These are phyloP conservation scores for Drosophila miranda DNA, from an alignment of 1,140 invertebrate genomes.

Conservation along the genomic window DNA sequence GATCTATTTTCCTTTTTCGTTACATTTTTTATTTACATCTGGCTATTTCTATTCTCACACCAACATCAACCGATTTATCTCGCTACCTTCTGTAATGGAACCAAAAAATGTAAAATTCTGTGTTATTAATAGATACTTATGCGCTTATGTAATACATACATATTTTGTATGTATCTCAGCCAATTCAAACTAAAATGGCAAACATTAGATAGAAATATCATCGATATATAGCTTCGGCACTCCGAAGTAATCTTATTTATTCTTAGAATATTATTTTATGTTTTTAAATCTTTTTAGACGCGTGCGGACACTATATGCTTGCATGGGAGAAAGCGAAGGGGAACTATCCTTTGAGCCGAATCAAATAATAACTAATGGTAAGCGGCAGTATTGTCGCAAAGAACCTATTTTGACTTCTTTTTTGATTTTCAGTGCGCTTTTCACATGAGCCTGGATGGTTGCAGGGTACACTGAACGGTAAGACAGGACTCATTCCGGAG, in stretches of 20 bases:
- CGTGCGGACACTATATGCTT: constrained; percentile 96
- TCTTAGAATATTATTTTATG: constrained; percentile 3
- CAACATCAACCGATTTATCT: too few relatives aligned
- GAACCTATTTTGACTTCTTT: background rate
- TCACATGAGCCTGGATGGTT: constrained; percentile 98
- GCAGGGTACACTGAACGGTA: constrained; percentile 96
- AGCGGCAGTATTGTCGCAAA: constrained; percentile 63
- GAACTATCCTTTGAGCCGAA: constrained; percentile 99
- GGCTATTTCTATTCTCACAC: too few relatives aligned
- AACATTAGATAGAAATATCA: too few relatives aligned
- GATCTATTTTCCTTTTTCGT: too few relatives aligned
- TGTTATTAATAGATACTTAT: too few relatives aligned
- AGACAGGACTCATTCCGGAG: constrained; percentile 96
- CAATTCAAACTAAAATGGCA: too few relatives aligned
- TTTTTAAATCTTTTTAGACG: constrained; percentile 83
- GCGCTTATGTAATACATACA: too few relatives aligned
- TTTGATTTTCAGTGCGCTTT: constrained; percentile 88
- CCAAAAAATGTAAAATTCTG: too few relatives aligned
- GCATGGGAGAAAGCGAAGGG: constrained; percentile 97
- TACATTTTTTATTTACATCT: too few relatives aligned
- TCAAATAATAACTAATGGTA: constrained; percentile 98
- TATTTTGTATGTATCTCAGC: too few relatives aligned
- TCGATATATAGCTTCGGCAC: too few relatives aligned
- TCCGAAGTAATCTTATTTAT: background rate
- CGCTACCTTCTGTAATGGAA: too few relatives aligned